Evolutionary conservation across 2,888 invertebrate species (phyloP).

Genomic region (Caenorhabditis panamensis): DNA sequence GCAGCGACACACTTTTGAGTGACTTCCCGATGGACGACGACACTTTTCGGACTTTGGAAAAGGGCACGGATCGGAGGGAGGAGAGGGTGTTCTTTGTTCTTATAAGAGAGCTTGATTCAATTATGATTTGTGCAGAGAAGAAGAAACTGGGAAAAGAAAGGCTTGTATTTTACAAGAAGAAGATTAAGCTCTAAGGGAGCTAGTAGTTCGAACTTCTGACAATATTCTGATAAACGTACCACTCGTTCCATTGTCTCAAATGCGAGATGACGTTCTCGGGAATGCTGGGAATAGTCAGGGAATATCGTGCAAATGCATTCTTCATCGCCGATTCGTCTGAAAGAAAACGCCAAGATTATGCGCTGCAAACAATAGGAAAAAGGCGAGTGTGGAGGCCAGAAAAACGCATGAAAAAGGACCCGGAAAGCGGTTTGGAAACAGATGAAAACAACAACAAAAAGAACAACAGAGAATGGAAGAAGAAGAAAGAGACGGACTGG

Average conservation of each 20-base stretch:
- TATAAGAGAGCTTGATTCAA: background rate
- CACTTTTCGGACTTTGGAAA: conserved; percentile 1
- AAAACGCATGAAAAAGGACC: background rate
- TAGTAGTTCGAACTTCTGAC: no score
- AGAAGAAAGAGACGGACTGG: background rate
- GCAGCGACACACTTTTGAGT: background rate
- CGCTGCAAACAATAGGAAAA: background rate
- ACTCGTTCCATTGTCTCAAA: conserved; percentile 69
- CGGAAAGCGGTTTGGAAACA: conserved; percentile 1
- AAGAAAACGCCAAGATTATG: background rate
- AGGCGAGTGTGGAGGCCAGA: background rate
- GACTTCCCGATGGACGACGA: background rate
- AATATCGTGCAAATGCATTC: conserved; percentile 68
- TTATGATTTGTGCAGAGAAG: background rate
- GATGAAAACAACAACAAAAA: conserved; percentile 54
- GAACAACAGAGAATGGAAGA: conserved; percentile 41
- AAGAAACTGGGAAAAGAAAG: background rate
- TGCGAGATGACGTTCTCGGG: conserved; percentile 68
- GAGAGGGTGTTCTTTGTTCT: background rate
- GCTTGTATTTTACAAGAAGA: no score
- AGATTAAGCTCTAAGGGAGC: no score
- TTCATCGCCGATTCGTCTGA: conserved; percentile 42
- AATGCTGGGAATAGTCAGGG: conserved; percentile 67
- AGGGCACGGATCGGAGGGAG: background rate
- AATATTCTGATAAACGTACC: conserved; percentile 61